Percentiles rank a stretch among this genome's conserved stretches.
Conservation (phyloP, 2,113 vertebrate species). For the Crocuta crocuta region DNA sequence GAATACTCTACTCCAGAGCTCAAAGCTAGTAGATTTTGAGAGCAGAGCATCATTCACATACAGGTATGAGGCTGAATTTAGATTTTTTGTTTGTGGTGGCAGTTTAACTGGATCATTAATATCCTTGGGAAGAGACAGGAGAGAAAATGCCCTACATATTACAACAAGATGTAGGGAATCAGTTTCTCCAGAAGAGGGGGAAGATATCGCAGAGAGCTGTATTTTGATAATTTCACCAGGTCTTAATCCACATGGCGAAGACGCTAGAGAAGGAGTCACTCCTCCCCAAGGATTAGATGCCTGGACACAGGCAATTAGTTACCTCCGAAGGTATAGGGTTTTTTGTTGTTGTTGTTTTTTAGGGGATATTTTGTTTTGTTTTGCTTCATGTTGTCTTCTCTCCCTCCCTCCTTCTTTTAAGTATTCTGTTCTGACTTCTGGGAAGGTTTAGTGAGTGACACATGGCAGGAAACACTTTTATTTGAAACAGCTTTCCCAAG, state of each 20-base stretch:
- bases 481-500: conserved; percentile 49
- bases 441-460: conserved; percentile 46
- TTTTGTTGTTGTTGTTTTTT: background rate
- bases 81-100: background rate
- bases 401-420: background rate
- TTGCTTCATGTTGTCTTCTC: background rate
- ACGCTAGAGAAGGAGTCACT: fast-evolving
- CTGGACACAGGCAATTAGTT: background rate
- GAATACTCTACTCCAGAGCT: background rate
- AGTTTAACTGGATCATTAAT: background rate
- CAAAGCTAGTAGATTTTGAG: conserved; percentile 18
- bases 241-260: background rate
- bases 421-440: conserved; percentile 22
- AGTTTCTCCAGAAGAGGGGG: background rate
- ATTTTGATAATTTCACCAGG: background rate
- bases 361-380: background rate
- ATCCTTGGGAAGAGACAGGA: background rate
- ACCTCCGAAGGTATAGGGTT: background rate
- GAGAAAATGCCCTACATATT: background rate
- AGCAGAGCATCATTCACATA: background rate
- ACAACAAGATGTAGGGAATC: background rate
- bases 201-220: background rate
- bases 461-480: conserved; percentile 60
- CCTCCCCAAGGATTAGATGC: background rate
- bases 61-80: background rate